Base-by-base conservation (phyloP, 2,113 vertebrate genomes). In the Hypocryptadius cinnamomeus region DNA sequence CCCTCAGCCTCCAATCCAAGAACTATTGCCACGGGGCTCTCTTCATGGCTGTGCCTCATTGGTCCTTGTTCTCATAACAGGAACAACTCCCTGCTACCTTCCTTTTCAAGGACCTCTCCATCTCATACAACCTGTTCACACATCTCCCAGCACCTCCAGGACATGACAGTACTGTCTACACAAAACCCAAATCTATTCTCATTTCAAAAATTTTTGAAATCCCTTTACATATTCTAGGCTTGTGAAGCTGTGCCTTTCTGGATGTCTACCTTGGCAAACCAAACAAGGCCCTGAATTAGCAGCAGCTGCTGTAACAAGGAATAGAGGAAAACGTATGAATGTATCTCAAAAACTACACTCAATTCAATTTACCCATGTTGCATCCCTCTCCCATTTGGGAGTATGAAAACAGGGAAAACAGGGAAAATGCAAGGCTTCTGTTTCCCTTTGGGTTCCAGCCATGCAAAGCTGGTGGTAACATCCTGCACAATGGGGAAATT, bases 1-100 rank as follows among this genome's bases (percentile, higher is more conserved):
- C 30, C 40, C 53, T 54, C 35, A 3, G 3, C 1, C 0, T 33
- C 53, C 70, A 63, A 21, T 9, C 12, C 51, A 15, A 8, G 3
- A 56, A 2, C 7, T 51, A 3, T 3, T 54, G 30, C 39, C 47
- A 54, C 4, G 16, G 20, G 20, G 5, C 18, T 64, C 15, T 65
- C 11, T 15, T 30, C 25, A 5, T 10, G 33, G 19, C 31, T 77
- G 15, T 11, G 23, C 48, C 40, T 78, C 12, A 1, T 30, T 60
- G 20, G 35, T 12, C 60, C 70, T 76, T 25, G 25, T 3, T 69
- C 54, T 73, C 27, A 1, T 30, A 31, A 70, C 3, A 39, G 2
- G 3, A 69, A 31, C 13, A 68, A 30, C 25, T 76, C 71, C 37
- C 39, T 44, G 20, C 45, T 35, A 3, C 31, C 64, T 78, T 61